Conservation (phyloP, 2,888 invertebrate genomes). For the Rotaria magnacalcarata region DNA sequence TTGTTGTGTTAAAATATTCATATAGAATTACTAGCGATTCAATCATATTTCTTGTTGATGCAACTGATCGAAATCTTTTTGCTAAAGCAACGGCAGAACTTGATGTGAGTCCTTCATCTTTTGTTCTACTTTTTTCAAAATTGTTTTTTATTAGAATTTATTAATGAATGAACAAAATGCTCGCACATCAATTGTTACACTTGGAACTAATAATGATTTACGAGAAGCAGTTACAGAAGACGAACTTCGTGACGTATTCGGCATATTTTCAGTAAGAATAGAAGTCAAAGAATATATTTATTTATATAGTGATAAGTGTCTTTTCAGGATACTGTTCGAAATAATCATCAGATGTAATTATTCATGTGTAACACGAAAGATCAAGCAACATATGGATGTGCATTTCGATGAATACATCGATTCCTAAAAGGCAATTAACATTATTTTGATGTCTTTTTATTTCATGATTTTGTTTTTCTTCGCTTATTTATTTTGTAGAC, state of each 20-base stretch:
- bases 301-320: constrained; percentile 85
- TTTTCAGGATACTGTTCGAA: constrained; percentile 77
- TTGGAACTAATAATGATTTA: constrained; percentile 98
- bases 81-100: constrained; percentile 75
- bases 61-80: constrained; percentile 86
- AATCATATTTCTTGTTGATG: too few relatives aligned
- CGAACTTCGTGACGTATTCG: constrained; percentile 66
- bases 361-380: constrained; percentile 99
- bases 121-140: neutral
- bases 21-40: too few relatives aligned
- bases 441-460: too few relatives aligned
- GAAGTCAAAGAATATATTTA: constrained; percentile 70
- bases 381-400: constrained; percentile 97
- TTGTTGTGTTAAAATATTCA: too few relatives aligned
- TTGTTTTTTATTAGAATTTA: constrained; percentile 60
- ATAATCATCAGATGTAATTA: constrained; percentile 87
- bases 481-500: too few relatives aligned
- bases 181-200: constrained; percentile 89
- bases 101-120: constrained; percentile 52
- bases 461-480: too few relatives aligned
- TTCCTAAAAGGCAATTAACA: constrained; percentile 61
- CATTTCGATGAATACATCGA: constrained; percentile 98
- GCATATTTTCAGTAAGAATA: constrained; percentile 33
- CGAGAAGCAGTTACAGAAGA: constrained; percentile 94
- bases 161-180: constrained; percentile 91